Evolutionary conservation across 2,888 invertebrate genomes (phyloP), one percentile per base, ranked within the genome.

Genomic region (Cybosia mesomella): DNA sequence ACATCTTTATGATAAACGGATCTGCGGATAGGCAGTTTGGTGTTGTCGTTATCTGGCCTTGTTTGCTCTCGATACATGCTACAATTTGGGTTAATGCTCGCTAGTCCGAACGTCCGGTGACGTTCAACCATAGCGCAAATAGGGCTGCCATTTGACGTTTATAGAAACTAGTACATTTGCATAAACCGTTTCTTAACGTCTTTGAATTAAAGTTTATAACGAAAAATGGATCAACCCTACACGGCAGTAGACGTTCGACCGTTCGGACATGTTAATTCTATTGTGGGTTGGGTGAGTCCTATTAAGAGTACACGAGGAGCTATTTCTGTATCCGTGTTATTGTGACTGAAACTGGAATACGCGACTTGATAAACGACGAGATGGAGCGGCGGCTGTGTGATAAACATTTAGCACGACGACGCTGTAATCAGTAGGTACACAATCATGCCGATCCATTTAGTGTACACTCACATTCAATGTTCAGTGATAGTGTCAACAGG

Each of bases 81-180:
- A 18, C 34, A 28, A 75, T 68, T 73, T 77, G 75, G 77, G 77
- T 67, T 75, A 77, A 67, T 67, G 73, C 18, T 66, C 63, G 65
- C 15, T 28, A 13, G 58, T 53, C 60, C 54, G 59, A 39, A 39
- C 55, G 66, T 36, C 66, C 65, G 34, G 39, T 24, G 49, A 58
- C 58, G 58, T 49, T 34, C 21, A 18, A 28, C 64, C 21, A 28
- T n/a, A 18, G 32, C 65, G 22, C 32, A 21, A 22, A 22, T 49
- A 58, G 22, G 49, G 58, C 43, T 18, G 53, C 43, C 57, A 43
- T 36, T 55, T 2, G 9, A 55, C 36, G 13, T n/a, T 61, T 18
- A 49, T 10, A 59, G 39, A 22, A 61, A 61, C 39, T 61, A 49
- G n/a, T 2, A 28, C 15, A 24, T 9, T 24, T 60, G 15, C 22